A percentile compares a stretch with the other conserved stretches of the same genome.
These are phyloP conservation scores for Leptinotarsa lineolata DNA, from an alignment of 1,140 invertebrate species.

Conservation along the genomic window DNA sequence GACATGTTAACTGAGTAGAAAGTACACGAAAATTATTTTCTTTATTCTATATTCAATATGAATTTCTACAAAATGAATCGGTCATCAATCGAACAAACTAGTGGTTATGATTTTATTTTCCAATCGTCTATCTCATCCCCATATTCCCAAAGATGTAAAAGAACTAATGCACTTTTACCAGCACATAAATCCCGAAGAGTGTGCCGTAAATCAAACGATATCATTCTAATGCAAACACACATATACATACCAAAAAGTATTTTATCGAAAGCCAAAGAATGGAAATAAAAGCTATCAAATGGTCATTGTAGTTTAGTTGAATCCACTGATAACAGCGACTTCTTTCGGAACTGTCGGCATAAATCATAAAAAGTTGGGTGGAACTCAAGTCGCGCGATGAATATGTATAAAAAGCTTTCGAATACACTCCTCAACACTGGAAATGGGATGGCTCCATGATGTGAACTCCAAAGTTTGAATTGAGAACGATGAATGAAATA, in stretches of 20 bases:
- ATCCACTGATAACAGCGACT: constrained; percentile 1
- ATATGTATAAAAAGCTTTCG: not conserved
- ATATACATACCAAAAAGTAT: constrained; percentile 1
- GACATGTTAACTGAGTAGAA: too few relatives aligned
- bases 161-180: too few relatives aligned
- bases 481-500: too few relatives aligned
- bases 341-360: not conserved
- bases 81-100: too few relatives aligned
- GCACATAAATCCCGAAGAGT: not conserved
- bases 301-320: constrained; percentile 3
- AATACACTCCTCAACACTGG: not conserved
- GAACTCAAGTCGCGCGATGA: not conserved
- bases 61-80: too few relatives aligned
- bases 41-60: too few relatives aligned
- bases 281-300: not conserved
- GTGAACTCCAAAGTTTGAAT: too few relatives aligned
- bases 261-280: not conserved
- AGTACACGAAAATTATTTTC: too few relatives aligned
- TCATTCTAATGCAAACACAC: constrained; percentile 2
- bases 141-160: too few relatives aligned
- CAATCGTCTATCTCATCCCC: too few relatives aligned
- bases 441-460: not conserved
- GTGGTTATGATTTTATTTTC: too few relatives aligned
- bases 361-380: constrained; percentile 1
- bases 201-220: not conserved